phyloP scores from a whole-genome alignment of 37 sponge, comb jelly and placozoan genomes.

The Halisarca cf. caerulea region DNA sequence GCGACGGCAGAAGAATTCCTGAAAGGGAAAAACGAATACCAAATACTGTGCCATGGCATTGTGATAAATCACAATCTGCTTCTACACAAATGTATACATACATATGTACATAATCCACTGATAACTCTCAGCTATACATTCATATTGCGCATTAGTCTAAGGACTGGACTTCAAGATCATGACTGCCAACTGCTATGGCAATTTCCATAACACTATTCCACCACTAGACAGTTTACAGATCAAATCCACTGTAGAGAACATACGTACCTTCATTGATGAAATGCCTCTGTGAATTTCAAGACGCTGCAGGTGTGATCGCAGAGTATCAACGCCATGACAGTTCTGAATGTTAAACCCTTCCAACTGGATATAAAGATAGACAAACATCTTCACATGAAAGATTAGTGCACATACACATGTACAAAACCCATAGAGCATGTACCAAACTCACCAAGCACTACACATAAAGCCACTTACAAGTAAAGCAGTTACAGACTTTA shows the following conservation, averaged over 20 bases:
- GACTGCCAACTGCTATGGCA: too few relatives aligned
- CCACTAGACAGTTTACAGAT: too few relatives aligned
- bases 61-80: too few relatives aligned
- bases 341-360: conserved; percentile 38
- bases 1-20: background rate
- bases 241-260: too few relatives aligned
- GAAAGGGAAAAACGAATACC: background rate
- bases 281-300: conserved; percentile 46
- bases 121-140: too few relatives aligned
- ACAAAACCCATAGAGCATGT: background rate
- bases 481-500: conserved; percentile 44
- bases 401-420: too few relatives aligned
- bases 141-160: too few relatives aligned
- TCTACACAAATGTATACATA: too few relatives aligned
- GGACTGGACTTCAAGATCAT: too few relatives aligned
- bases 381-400: background rate
- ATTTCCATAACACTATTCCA: too few relatives aligned
- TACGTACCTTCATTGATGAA: conserved; percentile 37
- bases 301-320: conserved; percentile 26
- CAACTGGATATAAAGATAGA: background rate
- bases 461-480: conserved; percentile 26
- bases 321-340: conserved; percentile 11
- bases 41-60: background rate
- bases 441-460: too few relatives aligned
- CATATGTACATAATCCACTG: too few relatives aligned